Evolutionary conservation across 2,888 invertebrate genomes (phyloP).

Genomic region (Luperina testacea): DNA sequence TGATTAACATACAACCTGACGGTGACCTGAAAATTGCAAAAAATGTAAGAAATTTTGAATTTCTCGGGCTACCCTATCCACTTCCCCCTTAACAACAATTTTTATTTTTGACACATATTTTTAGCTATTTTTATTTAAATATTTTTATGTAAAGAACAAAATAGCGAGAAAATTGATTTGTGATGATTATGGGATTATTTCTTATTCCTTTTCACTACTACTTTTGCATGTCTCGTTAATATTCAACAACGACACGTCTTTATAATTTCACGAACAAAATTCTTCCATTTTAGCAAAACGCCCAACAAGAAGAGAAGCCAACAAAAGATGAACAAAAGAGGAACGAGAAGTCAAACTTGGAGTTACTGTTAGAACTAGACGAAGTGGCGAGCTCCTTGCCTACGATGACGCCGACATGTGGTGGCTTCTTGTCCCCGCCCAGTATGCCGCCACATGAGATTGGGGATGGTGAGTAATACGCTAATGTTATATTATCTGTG

Average conservation of each 20-base stretch:
- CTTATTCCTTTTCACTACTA: neutral
- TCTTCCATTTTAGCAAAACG: slow-evolving; percentile 37
- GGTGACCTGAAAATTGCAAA: too few relatives aligned
- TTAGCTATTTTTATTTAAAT: neutral
- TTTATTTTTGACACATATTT: neutral
- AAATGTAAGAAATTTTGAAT: too few relatives aligned
- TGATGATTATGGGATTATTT: neutral
- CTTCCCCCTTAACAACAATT: too few relatives aligned
- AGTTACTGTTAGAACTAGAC: slow-evolving; percentile 95
- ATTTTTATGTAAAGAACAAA: neutral
- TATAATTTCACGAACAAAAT: neutral
- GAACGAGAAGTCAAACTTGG: slow-evolving; percentile 92
- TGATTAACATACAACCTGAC: too few relatives aligned
- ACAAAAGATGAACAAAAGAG: slow-evolving; percentile 69
- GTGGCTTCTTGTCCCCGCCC: slow-evolving; percentile 93
- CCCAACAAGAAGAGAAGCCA: slow-evolving; percentile 10
- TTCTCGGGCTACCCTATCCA: too few relatives aligned
- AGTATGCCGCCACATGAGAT: slow-evolving; percentile 65
- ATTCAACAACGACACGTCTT: neutral
- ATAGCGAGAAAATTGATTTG: neutral
- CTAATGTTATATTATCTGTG: too few relatives aligned
- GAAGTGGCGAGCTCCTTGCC: slow-evolving; percentile 92
- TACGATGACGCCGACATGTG: slow-evolving; percentile 95
- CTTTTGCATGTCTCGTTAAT: neutral
- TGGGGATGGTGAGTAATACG: slow-evolving; percentile 69